Evolutionary conservation across 2,113 vertebrate species (phyloP).

Genomic region (Sinocyclocheilus anshuiensis): DNA sequence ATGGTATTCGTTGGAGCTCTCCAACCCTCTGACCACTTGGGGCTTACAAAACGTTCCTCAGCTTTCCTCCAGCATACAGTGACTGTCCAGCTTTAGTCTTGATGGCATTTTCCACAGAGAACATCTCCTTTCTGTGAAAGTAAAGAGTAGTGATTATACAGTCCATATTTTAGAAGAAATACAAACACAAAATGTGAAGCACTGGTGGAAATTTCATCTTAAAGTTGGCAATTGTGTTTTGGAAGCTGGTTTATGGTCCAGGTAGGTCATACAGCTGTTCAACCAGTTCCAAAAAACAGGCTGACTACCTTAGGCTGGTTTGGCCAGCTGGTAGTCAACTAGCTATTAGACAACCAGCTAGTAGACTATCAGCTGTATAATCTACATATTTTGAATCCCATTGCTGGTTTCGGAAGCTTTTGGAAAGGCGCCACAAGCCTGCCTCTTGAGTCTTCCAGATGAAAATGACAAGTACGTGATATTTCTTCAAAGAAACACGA

Average conservation of each 20-base stretch:
- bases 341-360: background rate
- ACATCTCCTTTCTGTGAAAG: conserved; percentile 68
- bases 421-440: conserved; percentile 54
- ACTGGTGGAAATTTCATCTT: background rate
- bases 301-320: background rate
- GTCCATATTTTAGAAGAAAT: conserved; percentile 4
- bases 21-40: background rate
- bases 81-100: conserved; percentile 68
- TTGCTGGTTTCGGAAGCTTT: background rate
- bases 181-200: background rate
- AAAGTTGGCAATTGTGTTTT: background rate
- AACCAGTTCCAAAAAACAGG: background rate
- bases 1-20: conserved; percentile 10
- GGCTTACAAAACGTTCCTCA: conserved; percentile 57
- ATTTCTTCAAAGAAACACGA: conserved; percentile 5
- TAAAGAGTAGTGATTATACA: conserved; percentile 12
- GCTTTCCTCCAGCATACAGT: conserved; percentile 64
- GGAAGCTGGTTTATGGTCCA: background rate
- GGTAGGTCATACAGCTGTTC: background rate
- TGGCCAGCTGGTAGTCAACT: background rate
- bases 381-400: background rate
- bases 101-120: conserved; percentile 73
- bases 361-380: background rate
- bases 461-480: background rate
- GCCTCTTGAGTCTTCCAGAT: conserved; percentile 38